A percentile compares a stretch with the other conserved stretches of the same genome.
Conservation (phyloP, 2,797 vertebrate genomes). For the Pseudomugil tenellus region DNA sequence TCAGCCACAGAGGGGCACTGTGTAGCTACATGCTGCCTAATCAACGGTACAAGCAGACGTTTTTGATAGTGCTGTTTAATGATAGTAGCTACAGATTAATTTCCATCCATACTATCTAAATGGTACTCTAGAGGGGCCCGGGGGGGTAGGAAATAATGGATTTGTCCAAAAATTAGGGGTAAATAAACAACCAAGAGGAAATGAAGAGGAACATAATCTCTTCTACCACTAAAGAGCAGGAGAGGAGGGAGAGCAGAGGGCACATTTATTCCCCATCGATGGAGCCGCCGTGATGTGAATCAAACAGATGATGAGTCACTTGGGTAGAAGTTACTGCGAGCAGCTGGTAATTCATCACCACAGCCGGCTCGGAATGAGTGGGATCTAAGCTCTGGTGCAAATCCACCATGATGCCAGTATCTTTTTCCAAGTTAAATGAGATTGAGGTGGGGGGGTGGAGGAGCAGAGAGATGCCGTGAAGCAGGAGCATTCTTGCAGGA, state of each 20-base stretch:
- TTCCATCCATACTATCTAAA: constrained; percentile 73
- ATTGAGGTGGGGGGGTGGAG: background rate
- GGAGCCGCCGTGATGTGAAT: constrained; percentile 75
- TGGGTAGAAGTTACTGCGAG: constrained; percentile 74
- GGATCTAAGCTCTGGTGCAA: constrained; percentile 65
- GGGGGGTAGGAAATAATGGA: constrained; percentile 64
- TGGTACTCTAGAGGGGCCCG: constrained; percentile 69
- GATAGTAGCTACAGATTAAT: constrained; percentile 61
- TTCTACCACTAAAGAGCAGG: constrained; percentile 70
- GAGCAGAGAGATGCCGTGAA: constrained; percentile 30
- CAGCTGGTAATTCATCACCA: constrained; percentile 75
- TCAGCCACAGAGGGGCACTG: constrained; percentile 74
- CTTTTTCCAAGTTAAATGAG: constrained; percentile 43
- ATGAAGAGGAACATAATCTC: constrained; percentile 77
- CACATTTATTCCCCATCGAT: constrained; percentile 70
- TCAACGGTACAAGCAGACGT: constrained; percentile 14
- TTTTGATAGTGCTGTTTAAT: constrained; percentile 41
- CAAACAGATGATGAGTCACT: constrained; percentile 81
- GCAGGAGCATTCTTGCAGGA: constrained; percentile 28
- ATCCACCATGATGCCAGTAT: constrained; percentile 45
- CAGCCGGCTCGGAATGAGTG: constrained; percentile 57
- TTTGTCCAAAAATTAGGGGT: constrained; percentile 77
- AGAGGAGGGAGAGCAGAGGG: constrained; percentile 63
- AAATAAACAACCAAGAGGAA: constrained; percentile 77
- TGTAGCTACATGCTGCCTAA: constrained; percentile 45